Evolutionary conservation across 2,113 vertebrate species (phyloP), one percentile per base, ranked within the genome.

Genomic region (Pachycephala philippinensis): DNA sequence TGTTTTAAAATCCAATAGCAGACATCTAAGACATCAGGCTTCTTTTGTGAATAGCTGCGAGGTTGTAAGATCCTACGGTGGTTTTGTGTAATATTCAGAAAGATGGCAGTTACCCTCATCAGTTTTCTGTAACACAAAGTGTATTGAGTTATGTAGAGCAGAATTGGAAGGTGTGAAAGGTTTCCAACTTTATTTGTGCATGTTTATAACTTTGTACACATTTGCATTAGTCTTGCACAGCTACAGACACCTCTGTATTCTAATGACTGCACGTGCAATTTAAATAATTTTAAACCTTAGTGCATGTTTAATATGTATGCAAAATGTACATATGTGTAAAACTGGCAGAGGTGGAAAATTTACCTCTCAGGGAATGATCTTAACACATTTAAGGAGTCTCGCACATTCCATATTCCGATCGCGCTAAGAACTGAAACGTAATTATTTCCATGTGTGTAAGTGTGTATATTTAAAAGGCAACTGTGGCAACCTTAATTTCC

Each of bases 261-360:
- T 94, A 75, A 90, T 68, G 80, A 78, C 81, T 92, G 93, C 93
- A 96, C 90, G 90, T 95, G 95, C 93, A 94, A 94, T 96, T 91
- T 47, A 79, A 96, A 53, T 82, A n/a, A 56, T 90, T 94, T 89
- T 94, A 89, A 96, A 97, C 56, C 86, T 74, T 94, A 94, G 84
- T 97, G 95, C 96, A 96, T 97, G 96, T 95, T 95, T 88, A 95
- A 57, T 96, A 90, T 56, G 96, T 95, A 95, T 97, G 93, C 94
- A 96, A 94, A 90, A 69, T 96, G 95, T 95, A 96, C 96, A 93
- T 89, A 90, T 61, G 92, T 93, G 95, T 95, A 93, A 92, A 95
- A 92, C 86, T 90, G 95, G 90, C 95, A 94, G 96, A 96, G 95
- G 95, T 96, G 96, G 94, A 95, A 87, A 81, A 81, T 79, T 87